These are phyloP conservation scores for Galerucella calmariensis DNA, from an alignment of 2,888 invertebrate genomes.

Conservation along the genomic window DNA sequence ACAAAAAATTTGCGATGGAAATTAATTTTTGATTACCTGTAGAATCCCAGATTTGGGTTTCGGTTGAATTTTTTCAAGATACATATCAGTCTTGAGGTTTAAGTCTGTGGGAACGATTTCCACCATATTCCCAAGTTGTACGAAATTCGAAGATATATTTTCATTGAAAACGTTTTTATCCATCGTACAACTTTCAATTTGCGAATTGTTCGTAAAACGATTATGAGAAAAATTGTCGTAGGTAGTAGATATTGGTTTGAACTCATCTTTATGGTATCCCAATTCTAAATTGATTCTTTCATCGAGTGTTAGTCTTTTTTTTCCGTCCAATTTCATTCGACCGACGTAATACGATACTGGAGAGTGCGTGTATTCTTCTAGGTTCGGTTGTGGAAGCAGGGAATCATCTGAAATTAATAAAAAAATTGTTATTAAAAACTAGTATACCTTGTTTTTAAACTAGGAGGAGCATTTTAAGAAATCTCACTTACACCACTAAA, in stretches of 20 bases:
- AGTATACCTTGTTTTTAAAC: too few species aligned
- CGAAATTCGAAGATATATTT: constrained; percentile 46
- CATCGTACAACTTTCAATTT: not conserved
- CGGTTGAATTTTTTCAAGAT: not conserved
- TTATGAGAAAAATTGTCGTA: constrained; percentile 39
- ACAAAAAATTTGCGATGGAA: not conserved
- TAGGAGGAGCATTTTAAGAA: too few species aligned
- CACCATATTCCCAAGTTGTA: constrained; percentile 71
- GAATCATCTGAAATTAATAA: constrained; percentile 62
- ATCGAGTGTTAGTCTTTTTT: constrained; percentile 71
- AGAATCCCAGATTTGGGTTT: constrained; percentile 33
- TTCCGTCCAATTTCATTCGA: constrained; percentile 59
- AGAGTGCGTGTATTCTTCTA: constrained; percentile 53
- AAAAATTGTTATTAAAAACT: not conserved
- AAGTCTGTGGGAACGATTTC: constrained; percentile 70
- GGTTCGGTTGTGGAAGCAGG: constrained; percentile 57
- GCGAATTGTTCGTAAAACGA: constrained; percentile 26
- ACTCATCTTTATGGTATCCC: constrained; percentile 66
- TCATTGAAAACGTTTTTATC: not conserved
- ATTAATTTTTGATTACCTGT: constrained; percentile 25
- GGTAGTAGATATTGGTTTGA: constrained; percentile 39
- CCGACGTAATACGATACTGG: constrained; percentile 46
- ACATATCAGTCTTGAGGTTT: constrained; percentile 27
- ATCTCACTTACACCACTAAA: too few species aligned
- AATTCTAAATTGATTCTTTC: constrained; percentile 71